These are phyloP conservation scores for Eulithis testata DNA, from an alignment of 2,888 invertebrate genomes.

Conservation along the genomic window DNA sequence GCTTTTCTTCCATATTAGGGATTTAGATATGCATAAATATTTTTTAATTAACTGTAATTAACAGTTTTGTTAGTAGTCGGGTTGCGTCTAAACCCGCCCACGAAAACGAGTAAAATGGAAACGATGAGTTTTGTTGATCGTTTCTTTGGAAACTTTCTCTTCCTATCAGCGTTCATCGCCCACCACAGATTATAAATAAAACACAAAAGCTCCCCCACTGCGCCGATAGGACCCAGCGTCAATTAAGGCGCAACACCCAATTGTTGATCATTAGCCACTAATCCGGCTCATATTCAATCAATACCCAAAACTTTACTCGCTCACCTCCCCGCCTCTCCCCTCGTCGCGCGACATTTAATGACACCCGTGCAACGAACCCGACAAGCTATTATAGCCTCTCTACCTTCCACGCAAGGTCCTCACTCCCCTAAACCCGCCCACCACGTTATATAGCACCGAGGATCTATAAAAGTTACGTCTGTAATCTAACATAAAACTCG, in stretches of 20 bases:
- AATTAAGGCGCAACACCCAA: slow-evolving; percentile 73
- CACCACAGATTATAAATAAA: slow-evolving; percentile 32
- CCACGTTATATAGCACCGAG: slow-evolving; percentile 85
- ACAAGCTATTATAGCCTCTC: slow-evolving; percentile 71
- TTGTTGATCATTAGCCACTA: slow-evolving; percentile 83
- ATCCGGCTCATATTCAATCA: slow-evolving; percentile 84
- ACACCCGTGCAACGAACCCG: slow-evolving; percentile 78
- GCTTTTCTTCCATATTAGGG: too few species aligned
- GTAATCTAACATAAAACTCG: slow-evolving; percentile 85
- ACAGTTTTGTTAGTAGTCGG: background rate
- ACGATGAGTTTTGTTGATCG: slow-evolving; percentile 1
- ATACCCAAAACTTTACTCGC: slow-evolving; percentile 85
- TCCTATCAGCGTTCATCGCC: slow-evolving; percentile 7
- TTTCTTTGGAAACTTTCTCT: slow-evolving; percentile 27
- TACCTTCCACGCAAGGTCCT: slow-evolving; percentile 65
- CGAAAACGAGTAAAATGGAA: background rate
- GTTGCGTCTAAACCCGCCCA: background rate
- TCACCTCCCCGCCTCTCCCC: slow-evolving; percentile 80
- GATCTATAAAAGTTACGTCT: slow-evolving; percentile 85
- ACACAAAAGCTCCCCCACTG: slow-evolving; percentile 29
- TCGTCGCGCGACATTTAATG: slow-evolving; percentile 84
- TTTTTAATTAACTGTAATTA: too few species aligned
- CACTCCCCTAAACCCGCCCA: slow-evolving; percentile 74
- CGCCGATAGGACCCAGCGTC: slow-evolving; percentile 38
- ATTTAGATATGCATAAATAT: too few species aligned